These are phyloP conservation scores for Lasioglossum albipes DNA, from an alignment of 1,140 invertebrate species.

Conservation along the genomic window DNA sequence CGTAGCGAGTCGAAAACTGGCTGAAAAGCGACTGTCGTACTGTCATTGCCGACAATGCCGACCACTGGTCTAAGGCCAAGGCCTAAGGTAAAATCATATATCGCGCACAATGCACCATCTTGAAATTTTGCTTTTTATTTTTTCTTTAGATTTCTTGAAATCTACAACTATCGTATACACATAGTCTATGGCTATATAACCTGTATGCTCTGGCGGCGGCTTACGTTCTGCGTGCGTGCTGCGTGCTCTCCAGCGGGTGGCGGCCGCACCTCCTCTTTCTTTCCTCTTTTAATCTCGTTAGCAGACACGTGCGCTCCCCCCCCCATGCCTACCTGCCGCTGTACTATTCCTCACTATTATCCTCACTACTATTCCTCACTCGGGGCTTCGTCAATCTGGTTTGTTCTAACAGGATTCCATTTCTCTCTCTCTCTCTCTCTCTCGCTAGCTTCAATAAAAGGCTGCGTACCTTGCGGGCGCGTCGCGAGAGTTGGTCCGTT, in stretches of 20 bases:
- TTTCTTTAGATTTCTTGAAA: neutral
- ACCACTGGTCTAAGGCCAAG: too few relatives aligned
- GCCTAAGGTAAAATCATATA: too few relatives aligned
- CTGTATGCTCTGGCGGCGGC: slow-evolving; percentile 13
- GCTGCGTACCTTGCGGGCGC: slow-evolving; percentile 69
- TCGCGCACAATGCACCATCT: too few relatives aligned
- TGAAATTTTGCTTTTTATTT: too few relatives aligned
- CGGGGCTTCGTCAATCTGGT: slow-evolving; percentile 81
- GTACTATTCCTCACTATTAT: too few relatives aligned
- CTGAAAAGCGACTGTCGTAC: too few relatives aligned
- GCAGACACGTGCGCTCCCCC: slow-evolving; percentile 77
- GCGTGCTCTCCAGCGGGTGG: slow-evolving; percentile 59
- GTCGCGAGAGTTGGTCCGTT: slow-evolving; percentile 64
- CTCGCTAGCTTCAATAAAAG: slow-evolving; percentile 63
- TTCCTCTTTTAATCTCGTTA: slow-evolving; percentile 80
- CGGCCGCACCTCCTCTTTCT: slow-evolving; percentile 65
- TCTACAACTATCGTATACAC: too few relatives aligned
- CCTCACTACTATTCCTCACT: too few relatives aligned
- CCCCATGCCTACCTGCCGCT: slow-evolving; percentile 62
- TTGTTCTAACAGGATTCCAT: slow-evolving; percentile 80
- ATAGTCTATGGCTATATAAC: too few relatives aligned
- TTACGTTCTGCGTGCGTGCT: slow-evolving; percentile 71
- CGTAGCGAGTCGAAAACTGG: too few relatives aligned
- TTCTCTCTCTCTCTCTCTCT: too few relatives aligned
- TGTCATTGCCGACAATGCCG: too few relatives aligned